Evolutionary conservation across 1,140 invertebrate species (phyloP).

Genomic region (Belonocnema kinseyi): DNA sequence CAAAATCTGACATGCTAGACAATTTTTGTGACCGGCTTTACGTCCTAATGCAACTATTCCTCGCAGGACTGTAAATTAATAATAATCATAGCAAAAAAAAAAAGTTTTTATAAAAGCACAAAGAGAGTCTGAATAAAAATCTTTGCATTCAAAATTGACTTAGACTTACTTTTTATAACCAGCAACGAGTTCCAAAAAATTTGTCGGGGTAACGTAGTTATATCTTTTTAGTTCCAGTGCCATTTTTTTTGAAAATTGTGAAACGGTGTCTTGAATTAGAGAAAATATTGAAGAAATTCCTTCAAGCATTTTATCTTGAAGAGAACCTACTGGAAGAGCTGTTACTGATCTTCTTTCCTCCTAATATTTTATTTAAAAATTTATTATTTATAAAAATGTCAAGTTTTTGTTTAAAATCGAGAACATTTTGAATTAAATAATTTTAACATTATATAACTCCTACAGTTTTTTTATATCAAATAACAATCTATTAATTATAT

Average conservation of each 20-base stretch:
- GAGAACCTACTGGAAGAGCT: constrained; percentile 45
- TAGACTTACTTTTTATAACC: constrained; percentile 84
- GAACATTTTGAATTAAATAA: background rate
- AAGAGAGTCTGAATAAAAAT: no score
- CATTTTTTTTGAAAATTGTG: constrained; percentile 83
- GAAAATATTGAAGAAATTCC: constrained; percentile 84
- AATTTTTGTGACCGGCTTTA: no score
- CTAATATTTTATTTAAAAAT: constrained; percentile 28
- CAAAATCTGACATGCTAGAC: no score
- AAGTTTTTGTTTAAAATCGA: constrained; percentile 9
- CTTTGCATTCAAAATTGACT: no score
- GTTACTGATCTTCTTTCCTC: constrained; percentile 46
- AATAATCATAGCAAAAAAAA: no score
- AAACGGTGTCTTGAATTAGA: constrained; percentile 86
- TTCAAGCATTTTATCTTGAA: constrained; percentile 79
- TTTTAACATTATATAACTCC: no score
- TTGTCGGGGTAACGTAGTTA: constrained; percentile 91
- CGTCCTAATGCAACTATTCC: no score
- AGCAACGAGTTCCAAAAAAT: constrained; percentile 88
- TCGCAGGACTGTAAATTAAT: no score
- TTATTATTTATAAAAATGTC: constrained; percentile 7
- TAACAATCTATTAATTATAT: no score
- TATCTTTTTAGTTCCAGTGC: constrained; percentile 84
- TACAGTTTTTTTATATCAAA: no score
- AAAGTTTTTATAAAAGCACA: background rate